Evolutionary conservation across 1,140 invertebrate genomes (phyloP).

Genomic region (Druon quercuslanigerum): DNA sequence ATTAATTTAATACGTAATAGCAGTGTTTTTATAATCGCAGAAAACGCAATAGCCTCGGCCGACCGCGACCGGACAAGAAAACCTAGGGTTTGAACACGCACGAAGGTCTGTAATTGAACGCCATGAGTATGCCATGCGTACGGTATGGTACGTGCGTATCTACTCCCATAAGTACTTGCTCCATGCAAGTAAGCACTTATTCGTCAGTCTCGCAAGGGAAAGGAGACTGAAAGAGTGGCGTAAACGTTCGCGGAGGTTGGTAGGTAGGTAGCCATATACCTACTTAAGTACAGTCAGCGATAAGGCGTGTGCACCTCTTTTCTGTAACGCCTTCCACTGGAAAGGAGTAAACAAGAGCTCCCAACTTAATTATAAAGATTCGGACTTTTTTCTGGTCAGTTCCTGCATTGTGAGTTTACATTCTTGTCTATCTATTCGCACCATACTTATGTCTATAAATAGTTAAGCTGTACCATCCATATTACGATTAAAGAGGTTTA

Average conservation of each 20-base stretch:
- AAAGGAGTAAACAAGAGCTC: conserved; percentile 21
- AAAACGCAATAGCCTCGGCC: conserved; percentile 32
- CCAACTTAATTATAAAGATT: not conserved
- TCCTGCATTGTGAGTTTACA: too few relatives aligned
- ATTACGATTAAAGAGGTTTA: too few relatives aligned
- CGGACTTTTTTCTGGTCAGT: not conserved
- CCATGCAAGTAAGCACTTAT: conserved; percentile 43
- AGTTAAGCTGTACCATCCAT: too few relatives aligned
- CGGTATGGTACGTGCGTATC: not conserved
- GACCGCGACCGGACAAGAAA: conserved; percentile 13
- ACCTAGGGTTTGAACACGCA: conserved; percentile 31
- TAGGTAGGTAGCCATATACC: conserved; percentile 34
- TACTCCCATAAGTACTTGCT: conserved; percentile 42
- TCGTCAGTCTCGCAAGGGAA: conserved; percentile 41
- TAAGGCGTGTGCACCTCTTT: conserved; percentile 43
- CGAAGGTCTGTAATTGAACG: conserved; percentile 58
- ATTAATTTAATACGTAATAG: not conserved
- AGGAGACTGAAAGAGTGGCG: conserved; percentile 42
- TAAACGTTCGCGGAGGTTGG: conserved; percentile 42
- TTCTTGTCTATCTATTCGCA: too few relatives aligned
- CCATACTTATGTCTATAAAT: too few relatives aligned
- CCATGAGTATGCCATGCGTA: conserved; percentile 46
- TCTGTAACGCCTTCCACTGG: conserved; percentile 15
- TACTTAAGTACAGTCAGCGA: conserved; percentile 44
- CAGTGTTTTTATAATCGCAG: not conserved